A percentile compares a stretch with the other conserved stretches of the same genome.
phyloP scores from a whole-genome alignment of 2,113 vertebrate species.

The Oncorhynchus tshawytscha region DNA sequence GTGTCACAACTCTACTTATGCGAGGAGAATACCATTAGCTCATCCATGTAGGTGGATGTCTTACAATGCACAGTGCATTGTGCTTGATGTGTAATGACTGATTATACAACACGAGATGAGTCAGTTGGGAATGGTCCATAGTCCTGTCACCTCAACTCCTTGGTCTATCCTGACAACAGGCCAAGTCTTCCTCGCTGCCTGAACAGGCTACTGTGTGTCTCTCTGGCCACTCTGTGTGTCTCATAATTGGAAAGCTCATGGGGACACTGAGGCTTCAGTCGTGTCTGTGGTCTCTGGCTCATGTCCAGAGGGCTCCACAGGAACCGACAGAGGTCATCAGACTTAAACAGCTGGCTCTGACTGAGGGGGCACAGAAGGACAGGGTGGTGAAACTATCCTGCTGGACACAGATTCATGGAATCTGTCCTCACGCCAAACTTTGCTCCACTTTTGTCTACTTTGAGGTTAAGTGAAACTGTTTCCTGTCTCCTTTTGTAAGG shows the following conservation, averaged over 20 bases:
- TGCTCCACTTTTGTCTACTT: slow-evolving; percentile 7
- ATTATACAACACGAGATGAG: slow-evolving; percentile 4
- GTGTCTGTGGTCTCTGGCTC: slow-evolving; percentile 1
- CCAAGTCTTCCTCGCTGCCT: neutral
- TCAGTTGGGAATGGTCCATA: slow-evolving; percentile 6
- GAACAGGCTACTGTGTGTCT: slow-evolving; percentile 7
- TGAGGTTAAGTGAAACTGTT: neutral
- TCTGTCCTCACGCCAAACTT: slow-evolving; percentile 8
- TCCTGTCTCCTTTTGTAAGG: slow-evolving; percentile 8
- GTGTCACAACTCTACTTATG: neutral
- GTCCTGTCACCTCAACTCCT: slow-evolving; percentile 37
- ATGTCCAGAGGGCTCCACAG: slow-evolving; percentile 10
- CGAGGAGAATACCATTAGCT: neutral
- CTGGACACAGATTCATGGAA: neutral
- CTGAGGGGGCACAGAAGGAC: neutral
- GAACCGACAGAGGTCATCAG: slow-evolving; percentile 6
- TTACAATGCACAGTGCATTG: neutral
- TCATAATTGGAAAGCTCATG: slow-evolving; percentile 8
- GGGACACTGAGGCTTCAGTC: slow-evolving; percentile 12
- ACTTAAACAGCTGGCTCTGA: slow-evolving; percentile 23
- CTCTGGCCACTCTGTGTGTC: neutral
- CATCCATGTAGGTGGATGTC: neutral
- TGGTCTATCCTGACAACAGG: slow-evolving; percentile 9
- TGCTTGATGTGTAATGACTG: slow-evolving; percentile 7
- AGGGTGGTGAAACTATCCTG: neutral